Conservation (phyloP, 2,113 vertebrate genomes). For the Cyanistes caeruleus region DNA sequence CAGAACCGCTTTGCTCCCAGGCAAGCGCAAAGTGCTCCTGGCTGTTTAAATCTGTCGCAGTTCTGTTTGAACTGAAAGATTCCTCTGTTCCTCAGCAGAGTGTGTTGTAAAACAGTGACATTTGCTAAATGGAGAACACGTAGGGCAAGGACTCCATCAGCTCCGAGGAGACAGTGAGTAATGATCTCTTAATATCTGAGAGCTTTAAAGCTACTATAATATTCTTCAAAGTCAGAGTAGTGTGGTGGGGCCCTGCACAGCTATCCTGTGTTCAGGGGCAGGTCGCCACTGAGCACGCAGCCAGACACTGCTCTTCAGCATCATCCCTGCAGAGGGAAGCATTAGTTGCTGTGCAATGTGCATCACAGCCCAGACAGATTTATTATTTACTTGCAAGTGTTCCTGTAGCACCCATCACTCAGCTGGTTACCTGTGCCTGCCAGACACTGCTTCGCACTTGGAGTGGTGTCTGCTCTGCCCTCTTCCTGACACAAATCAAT, state of each 20-base stretch:
- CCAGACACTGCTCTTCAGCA: neutral
- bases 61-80: conserved; percentile 23
- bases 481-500: neutral
- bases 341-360: neutral
- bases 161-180: conserved; percentile 53
- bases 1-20: neutral
- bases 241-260: neutral
- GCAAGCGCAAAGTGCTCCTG: rapidly evolving
- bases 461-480: neutral
- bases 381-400: neutral
- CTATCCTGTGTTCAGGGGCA: neutral
- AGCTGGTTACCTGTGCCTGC: neutral
- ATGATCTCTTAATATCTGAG: conserved; percentile 54
- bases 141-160: conserved; percentile 61
- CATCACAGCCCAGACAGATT: conserved; percentile 14
- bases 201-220: conserved; percentile 46
- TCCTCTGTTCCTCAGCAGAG: neutral
- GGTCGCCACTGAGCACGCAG: rapidly evolving
- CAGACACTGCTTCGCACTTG: neutral
- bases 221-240: conserved; percentile 41
- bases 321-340: neutral
- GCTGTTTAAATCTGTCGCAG: neutral
- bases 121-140: conserved; percentile 66
- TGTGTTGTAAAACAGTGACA: conserved; percentile 59
- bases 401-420: neutral